Conservation (phyloP, 1,140 invertebrate species). For the Rhyacophila brunnea region DNA sequence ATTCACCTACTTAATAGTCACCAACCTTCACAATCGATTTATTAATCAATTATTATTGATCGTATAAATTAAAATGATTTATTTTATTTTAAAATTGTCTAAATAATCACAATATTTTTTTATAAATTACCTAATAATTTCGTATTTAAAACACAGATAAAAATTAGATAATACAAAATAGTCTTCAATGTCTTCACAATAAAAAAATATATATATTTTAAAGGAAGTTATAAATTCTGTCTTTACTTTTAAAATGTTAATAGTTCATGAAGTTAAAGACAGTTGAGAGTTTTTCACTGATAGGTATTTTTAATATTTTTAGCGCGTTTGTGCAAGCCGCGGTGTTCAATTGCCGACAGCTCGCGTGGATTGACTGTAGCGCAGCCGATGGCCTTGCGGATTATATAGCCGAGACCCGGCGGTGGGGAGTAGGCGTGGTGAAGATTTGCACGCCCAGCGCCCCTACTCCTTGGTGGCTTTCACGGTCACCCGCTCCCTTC, state of each 20-base stretch:
- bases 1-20: background rate
- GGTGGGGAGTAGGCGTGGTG: conserved; percentile 2
- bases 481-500: background rate
- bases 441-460: conserved; percentile 1
- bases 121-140: background rate
- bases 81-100: background rate
- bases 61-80: background rate
- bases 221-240: background rate
- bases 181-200: background rate
- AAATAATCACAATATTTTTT: conserved; percentile 6
- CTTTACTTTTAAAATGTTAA: background rate
- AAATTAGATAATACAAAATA: background rate
- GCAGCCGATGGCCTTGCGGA: conserved; percentile 29
- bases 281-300: background rate
- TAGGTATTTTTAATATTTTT: background rate
- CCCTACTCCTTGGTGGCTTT: background rate
- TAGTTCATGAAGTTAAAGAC: conserved; percentile 8
- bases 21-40: background rate
- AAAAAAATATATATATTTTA: background rate
- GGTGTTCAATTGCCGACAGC: background rate
- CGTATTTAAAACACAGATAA: background rate
- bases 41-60: background rate
- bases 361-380: conserved; percentile 26
- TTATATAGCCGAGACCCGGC: conserved; percentile 27
- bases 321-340: background rate